Percentiles rank a stretch among this genome's conserved stretches.
phyloP scores from a whole-genome alignment of 2,113 vertebrate species.

The Phyllostomus discolor region DNA sequence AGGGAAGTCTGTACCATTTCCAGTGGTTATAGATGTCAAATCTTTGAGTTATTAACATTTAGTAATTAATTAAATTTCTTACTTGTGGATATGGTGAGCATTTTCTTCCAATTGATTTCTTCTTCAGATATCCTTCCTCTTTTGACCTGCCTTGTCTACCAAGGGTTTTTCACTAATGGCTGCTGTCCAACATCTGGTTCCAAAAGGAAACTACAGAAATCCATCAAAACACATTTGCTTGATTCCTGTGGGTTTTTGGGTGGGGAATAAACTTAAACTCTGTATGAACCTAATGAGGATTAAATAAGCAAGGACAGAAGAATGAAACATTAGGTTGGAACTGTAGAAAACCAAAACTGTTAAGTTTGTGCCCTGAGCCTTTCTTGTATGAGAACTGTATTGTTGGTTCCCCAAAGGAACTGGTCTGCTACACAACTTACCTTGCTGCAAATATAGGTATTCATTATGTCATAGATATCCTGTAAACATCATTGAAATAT shows the following conservation, averaged over 20 bases:
- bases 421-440: background rate
- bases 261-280: slow-evolving; percentile 65
- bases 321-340: slow-evolving; percentile 44
- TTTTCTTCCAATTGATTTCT: background rate
- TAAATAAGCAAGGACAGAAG: slow-evolving; percentile 53
- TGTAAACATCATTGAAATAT: background rate
- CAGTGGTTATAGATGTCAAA: background rate
- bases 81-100: background rate
- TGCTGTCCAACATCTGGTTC: slow-evolving; percentile 55
- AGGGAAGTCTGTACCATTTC: background rate
- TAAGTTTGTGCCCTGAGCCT: background rate
- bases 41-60: background rate
- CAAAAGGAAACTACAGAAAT: slow-evolving; percentile 63
- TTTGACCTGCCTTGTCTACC: slow-evolving; percentile 9
- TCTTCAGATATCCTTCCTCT: background rate
- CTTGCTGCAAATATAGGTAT: background rate
- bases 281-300: slow-evolving; percentile 63
- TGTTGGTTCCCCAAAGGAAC: background rate
- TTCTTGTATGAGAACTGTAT: background rate
- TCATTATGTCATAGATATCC: background rate
- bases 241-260: slow-evolving; percentile 62
- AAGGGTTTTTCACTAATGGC: slow-evolving; percentile 51
- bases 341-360: slow-evolving; percentile 41
- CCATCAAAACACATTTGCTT: slow-evolving; percentile 59
- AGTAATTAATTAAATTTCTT: background rate